Evolutionary conservation across 2,888 invertebrate genomes (phyloP), one percentile per base, ranked within the genome.

Genomic region (Entomobrya proxima): DNA sequence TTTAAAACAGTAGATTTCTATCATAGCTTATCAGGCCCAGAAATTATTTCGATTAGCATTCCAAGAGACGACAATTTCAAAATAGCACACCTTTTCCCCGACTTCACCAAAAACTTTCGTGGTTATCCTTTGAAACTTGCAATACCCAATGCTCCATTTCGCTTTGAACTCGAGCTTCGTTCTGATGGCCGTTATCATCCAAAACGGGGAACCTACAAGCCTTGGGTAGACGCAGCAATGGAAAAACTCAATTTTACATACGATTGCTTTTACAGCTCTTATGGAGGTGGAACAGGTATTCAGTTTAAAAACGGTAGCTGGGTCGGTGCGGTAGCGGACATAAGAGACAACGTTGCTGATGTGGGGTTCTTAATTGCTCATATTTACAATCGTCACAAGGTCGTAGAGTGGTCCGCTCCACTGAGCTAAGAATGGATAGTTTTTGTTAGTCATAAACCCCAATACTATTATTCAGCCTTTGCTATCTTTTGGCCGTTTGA

Each of bases 261-360:
- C 40, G 32, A 76, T 35, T 55, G 80, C 24, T 86, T 86, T 30
- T 64, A 44, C 58, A 21, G 18, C 2, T 75, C 52, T 0, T 55
- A 35, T 15, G 80, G 21, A 3, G 76, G 61, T 15, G 81, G 76
- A 1, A 86, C 86, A 0, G 86, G 86, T 1, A 27, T 37, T 4
- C 50, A n/a, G 5, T 40, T 86, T 2, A 18, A 52, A 37, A 86
- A 86, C 52, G 86, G 86, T 2, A 32, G 52, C 11, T 79, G 67
- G 52, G 67, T 52, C 11, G 79, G 79, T 0, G 47, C 79, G 0
- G 37, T 58, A 0, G 79, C 64, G n/a, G 52, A 67, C 27, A 40
- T 79, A 0, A 3, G 44, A 1, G 50, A 69, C 37, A 35, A 35
- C 15, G 32, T 3, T 21, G 79, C 69, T 24, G 79, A 79, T 37